Base-by-base conservation (phyloP, 2,113 vertebrate genomes). In the Phalacrocorax brasilianus region DNA sequence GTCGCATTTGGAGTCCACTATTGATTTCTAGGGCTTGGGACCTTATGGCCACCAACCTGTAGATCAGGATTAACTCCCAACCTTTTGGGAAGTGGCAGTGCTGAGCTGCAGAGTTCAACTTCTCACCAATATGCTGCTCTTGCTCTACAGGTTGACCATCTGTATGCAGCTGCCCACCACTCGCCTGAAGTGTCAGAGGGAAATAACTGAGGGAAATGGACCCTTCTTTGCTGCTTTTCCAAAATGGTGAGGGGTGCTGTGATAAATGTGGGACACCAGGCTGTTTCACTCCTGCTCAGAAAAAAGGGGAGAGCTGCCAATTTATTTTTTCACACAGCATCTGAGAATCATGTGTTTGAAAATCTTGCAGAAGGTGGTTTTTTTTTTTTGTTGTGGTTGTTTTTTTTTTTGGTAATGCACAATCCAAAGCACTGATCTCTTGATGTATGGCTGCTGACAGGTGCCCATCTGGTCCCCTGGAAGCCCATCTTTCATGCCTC, bases 371-470 rank as follows among this genome's bases (percentile, higher is more conserved):
- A 81, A 93, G 70, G 80, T 81, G 47, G 4, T 3, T 49, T 5
- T 44, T 71, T 47, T 4, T 9, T 45, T 8, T 4, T 30, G 27
- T 11, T 16, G 14, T 14, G 7, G 9, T 6, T 6, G 23, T 33
- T 21, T 3, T 28, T 32, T 33, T 8, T 28, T 55, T 6, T 3
- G 4, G 9, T 67, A 78, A 63, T 26, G 20, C 78, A 76, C 88
- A 76, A 93, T 85, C 91, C 91, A 85, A 95, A 88, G 53, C 58
- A 44, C 27, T 35, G 62, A 96, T 93, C 82, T 63, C 42, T 71
- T 96, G 94, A 91, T 45, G 85, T 95, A 91, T 91, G 78, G 89
- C 84, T 76, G 91, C 92, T 95, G 96, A 93, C 90, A 86, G 95
- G 88, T 96, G 91, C 73, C 83, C 94, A 86, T 62, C 68, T 53